Percentiles rank a stretch among this genome's conserved stretches.
These are phyloP conservation scores for Lepidothrix coronata DNA, from an alignment of 2,113 vertebrate species.

Conservation along the genomic window DNA sequence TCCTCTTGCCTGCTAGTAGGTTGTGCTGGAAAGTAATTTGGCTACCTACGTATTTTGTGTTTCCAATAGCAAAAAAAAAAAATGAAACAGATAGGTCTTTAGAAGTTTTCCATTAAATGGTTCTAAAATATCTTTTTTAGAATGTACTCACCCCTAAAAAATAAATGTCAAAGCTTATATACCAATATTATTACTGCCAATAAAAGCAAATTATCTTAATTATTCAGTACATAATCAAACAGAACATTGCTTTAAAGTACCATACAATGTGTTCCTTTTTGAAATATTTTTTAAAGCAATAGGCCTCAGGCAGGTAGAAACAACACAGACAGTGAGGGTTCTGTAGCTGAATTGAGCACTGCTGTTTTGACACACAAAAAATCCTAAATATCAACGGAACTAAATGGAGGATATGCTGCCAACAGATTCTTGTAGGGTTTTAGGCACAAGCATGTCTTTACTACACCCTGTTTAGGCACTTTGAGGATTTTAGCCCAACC, in stretches of 20 bases:
- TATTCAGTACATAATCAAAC: neutral
- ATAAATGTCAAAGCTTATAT: neutral
- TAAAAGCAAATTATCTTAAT: neutral
- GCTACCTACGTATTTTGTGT: neutral
- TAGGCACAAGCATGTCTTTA: neutral
- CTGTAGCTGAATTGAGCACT: neutral
- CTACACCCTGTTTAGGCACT: neutral
- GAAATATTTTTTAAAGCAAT: neutral
- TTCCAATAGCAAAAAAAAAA: neutral
- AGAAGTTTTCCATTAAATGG: neutral
- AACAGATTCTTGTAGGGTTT: neutral
- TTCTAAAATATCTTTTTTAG: neutral
- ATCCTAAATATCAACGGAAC: neutral
- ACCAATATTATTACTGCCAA: neutral
- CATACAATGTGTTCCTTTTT: neutral
- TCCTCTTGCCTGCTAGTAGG: slow-evolving; percentile 24
- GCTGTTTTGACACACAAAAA: neutral
- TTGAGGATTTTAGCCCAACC: neutral
- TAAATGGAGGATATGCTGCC: neutral
- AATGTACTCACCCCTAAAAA: neutral
- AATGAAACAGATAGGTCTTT: neutral
- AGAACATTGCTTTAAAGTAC: neutral
- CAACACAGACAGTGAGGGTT: neutral
- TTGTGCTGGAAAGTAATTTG: slow-evolving; percentile 7
- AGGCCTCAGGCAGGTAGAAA: neutral